Percentiles rank a stretch among this genome's conserved stretches.
Evolutionary conservation across 2,888 invertebrate species (phyloP).

Genomic region (Lepidonotus clava): DNA sequence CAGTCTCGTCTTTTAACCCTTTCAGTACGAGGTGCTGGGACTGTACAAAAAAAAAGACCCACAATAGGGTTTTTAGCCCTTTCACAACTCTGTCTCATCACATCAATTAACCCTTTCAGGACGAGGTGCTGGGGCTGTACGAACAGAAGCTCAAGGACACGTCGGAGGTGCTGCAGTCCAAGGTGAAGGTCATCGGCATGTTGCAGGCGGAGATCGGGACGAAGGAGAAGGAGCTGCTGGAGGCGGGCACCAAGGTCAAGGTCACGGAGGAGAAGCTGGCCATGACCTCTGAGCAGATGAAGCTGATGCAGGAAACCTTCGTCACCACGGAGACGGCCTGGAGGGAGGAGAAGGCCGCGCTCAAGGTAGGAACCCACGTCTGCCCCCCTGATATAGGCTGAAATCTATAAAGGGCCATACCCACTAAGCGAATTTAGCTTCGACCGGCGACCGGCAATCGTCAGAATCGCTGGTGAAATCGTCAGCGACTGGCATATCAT

Average conservation of each 20-base stretch:
- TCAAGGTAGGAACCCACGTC: no score
- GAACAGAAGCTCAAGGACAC: conserved; percentile 76
- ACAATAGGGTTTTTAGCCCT: no score
- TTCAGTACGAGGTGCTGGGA: no score
- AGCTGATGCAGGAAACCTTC: conserved; percentile 89
- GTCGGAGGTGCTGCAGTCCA: conserved; percentile 75
- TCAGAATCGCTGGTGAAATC: no score
- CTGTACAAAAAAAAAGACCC: no score
- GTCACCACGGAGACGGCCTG: conserved; percentile 86
- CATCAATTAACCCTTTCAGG: neutral
- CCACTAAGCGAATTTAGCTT: no score
- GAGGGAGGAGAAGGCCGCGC: conserved; percentile 84
- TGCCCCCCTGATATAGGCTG: conserved; percentile 71
- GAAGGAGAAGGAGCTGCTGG: conserved; percentile 71
- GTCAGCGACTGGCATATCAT: conserved; percentile 63
- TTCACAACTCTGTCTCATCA: no score
- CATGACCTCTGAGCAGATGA: conserved; percentile 90
- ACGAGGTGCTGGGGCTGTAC: conserved; percentile 70
- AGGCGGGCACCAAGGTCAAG: conserved; percentile 82
- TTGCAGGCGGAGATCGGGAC: conserved; percentile 72
- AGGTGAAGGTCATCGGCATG: conserved; percentile 75
- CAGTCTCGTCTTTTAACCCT: no score
- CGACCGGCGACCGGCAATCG: no score
- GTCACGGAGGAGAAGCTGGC: conserved; percentile 87
- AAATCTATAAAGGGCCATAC: no score